Conservation (phyloP, 1,140 invertebrate species). For the Liolophura sinensis region DNA sequence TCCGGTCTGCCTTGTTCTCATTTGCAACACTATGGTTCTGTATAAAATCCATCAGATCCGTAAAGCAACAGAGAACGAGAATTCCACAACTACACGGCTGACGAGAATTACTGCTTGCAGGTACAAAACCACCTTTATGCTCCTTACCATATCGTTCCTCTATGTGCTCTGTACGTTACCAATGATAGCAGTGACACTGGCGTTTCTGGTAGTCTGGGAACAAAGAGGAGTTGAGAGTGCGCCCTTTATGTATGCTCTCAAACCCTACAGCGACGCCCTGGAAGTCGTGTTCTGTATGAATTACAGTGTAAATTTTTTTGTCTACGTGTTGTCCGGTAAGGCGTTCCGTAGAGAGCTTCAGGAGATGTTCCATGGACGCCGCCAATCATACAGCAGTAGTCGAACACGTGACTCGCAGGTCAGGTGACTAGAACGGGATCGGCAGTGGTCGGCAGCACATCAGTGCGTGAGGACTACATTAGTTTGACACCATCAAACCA, state of each 20-base stretch:
- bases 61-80: neutral
- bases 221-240: too few species aligned
- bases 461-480: too few species aligned
- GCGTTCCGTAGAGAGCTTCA: slow-evolving; percentile 43
- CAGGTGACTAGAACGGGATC: too few species aligned
- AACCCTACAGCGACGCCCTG: slow-evolving; percentile 29
- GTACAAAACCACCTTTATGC: slow-evolving; percentile 1
- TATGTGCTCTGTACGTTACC: neutral
- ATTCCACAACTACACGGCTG: neutral
- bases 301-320: slow-evolving; percentile 48
- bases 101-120: neutral
- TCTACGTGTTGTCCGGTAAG: slow-evolving; percentile 45
- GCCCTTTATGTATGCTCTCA: too few species aligned
- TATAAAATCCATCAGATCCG: slow-evolving; percentile 6
- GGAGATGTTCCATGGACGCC: slow-evolving; percentile 23
- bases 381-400: too few species aligned
- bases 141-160: neutral
- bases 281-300: slow-evolving; percentile 37
- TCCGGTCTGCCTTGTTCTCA: slow-evolving; percentile 10
- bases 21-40: slow-evolving; percentile 14
- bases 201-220: too few species aligned
- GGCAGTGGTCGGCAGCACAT: too few species aligned
- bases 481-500: too few species aligned
- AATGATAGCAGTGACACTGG: neutral
- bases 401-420: too few species aligned